A percentile compares a stretch with the other conserved stretches of the same genome.
Conservation (phyloP, 2,797 vertebrate genomes). For the Pyrocephalus nanus region DNA sequence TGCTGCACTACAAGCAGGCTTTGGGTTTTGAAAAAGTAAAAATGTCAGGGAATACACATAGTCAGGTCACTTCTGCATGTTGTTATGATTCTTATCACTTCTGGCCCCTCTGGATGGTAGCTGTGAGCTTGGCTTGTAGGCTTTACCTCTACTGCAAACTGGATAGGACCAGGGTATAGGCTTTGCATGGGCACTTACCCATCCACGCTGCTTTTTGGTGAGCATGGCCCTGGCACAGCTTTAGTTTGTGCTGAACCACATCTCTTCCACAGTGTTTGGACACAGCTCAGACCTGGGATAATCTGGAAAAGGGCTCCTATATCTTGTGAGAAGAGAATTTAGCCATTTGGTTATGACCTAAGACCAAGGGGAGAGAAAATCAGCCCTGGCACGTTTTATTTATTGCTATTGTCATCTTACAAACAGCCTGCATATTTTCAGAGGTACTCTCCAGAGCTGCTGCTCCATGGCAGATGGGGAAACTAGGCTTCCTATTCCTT, state of each 20-base stretch:
- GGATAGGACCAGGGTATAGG: fast-evolving
- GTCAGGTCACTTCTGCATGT: background rate
- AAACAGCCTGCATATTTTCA: background rate
- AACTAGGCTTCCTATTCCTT: background rate
- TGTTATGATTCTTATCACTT: background rate
- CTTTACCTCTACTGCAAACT: background rate
- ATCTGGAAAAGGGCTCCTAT: background rate
- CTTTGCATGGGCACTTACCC: background rate
- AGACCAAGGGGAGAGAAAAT: background rate
- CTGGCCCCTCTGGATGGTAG: fast-evolving
- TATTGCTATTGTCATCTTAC: background rate
- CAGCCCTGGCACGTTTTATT: background rate
- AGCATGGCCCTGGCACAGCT: background rate
- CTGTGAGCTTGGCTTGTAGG: background rate
- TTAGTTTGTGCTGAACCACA: background rate
- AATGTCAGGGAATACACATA: background rate
- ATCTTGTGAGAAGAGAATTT: background rate
- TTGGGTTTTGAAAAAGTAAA: background rate
- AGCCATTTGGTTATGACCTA: background rate
- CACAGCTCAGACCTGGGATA: background rate
- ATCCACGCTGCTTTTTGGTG: background rate
- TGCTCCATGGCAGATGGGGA: background rate
- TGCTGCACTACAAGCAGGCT: background rate
- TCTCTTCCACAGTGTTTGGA: background rate
- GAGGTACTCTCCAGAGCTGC: background rate